These are phyloP conservation scores for Hetaerina americana DNA, from an alignment of 1,140 invertebrate genomes.

Conservation along the genomic window DNA sequence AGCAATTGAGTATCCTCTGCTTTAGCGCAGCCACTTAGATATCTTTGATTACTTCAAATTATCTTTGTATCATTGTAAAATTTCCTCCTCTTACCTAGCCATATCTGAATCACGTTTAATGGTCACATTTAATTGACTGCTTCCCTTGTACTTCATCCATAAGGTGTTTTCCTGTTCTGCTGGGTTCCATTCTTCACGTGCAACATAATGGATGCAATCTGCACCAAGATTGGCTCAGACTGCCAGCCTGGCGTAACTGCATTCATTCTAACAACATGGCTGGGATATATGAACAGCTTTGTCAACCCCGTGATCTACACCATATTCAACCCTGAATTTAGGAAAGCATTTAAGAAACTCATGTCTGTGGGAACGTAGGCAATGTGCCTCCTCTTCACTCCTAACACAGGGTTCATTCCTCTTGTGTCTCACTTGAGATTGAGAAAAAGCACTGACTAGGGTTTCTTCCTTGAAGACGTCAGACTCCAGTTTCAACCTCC, in stretches of 20 bases:
- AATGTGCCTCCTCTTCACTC: slow-evolving; percentile 34
- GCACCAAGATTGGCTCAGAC: slow-evolving; percentile 64
- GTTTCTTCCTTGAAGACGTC: slow-evolving; percentile 13
- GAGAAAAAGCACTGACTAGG: slow-evolving; percentile 27
- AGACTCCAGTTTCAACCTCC: background rate
- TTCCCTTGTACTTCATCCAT: too few relatives aligned
- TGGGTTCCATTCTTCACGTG: slow-evolving; percentile 99
- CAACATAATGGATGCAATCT: slow-evolving; percentile 93
- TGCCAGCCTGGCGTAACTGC: slow-evolving; percentile 77
- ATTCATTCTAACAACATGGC: slow-evolving; percentile 93
- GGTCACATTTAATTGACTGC: too few relatives aligned
- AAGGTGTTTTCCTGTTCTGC: slow-evolving; percentile 91
- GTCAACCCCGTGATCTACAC: slow-evolving; percentile 98
- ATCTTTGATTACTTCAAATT: too few relatives aligned
- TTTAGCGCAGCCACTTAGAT: too few relatives aligned
- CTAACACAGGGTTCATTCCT: background rate
- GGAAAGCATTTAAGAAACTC: slow-evolving; percentile 96
- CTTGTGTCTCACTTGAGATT: slow-evolving; percentile 27
- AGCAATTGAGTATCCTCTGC: too few relatives aligned
- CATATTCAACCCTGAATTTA: slow-evolving; percentile 98
- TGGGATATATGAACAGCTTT: slow-evolving; percentile 97
- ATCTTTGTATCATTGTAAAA: too few relatives aligned
- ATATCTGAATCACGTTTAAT: too few relatives aligned
- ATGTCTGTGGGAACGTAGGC: slow-evolving; percentile 35
- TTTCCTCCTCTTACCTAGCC: too few relatives aligned